A percentile compares a stretch with the other conserved stretches of the same genome.
Conservation (phyloP, 2,797 vertebrate species). For the Phyllotis vaccarum region DNA sequence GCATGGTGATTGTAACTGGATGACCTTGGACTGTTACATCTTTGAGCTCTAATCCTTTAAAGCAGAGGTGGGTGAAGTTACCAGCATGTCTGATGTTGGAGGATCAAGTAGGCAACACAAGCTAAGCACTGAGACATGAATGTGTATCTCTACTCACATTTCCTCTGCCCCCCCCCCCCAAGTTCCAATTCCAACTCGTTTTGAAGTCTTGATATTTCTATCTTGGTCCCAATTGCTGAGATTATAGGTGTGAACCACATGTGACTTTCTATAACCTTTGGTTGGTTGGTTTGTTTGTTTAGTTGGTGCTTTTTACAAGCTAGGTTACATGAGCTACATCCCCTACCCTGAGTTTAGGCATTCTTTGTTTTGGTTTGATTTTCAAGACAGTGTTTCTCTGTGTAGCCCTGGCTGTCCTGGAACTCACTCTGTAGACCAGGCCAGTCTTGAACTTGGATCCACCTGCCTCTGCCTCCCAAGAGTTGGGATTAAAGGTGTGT, state of each 20-base stretch:
- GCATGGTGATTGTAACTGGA: neutral
- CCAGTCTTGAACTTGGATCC: neutral
- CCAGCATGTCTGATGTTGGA: neutral
- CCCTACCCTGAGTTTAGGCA: neutral
- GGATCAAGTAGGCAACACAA: neutral
- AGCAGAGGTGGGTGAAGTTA: neutral
- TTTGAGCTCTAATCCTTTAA: constrained; percentile 13
- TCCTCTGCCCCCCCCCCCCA: neutral
- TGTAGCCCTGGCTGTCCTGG: neutral
- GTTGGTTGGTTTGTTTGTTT: neutral
- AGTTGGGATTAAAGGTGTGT: neutral
- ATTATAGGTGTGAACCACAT: neutral
- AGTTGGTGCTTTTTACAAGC: neutral
- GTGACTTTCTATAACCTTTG: neutral
- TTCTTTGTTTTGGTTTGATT: neutral
- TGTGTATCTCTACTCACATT: neutral
- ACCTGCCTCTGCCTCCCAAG: neutral
- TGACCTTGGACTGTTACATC: neutral
- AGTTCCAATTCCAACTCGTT: neutral
- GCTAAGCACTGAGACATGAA: neutral
- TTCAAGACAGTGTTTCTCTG: neutral
- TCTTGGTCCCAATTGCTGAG: neutral
- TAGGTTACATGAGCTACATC: neutral
- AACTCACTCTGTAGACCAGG: neutral
- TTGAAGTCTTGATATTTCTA: neutral